Percentiles rank a stretch among this genome's conserved stretches.
phyloP scores from a whole-genome alignment of 2,888 invertebrate species.

The Elegia similella region DNA sequence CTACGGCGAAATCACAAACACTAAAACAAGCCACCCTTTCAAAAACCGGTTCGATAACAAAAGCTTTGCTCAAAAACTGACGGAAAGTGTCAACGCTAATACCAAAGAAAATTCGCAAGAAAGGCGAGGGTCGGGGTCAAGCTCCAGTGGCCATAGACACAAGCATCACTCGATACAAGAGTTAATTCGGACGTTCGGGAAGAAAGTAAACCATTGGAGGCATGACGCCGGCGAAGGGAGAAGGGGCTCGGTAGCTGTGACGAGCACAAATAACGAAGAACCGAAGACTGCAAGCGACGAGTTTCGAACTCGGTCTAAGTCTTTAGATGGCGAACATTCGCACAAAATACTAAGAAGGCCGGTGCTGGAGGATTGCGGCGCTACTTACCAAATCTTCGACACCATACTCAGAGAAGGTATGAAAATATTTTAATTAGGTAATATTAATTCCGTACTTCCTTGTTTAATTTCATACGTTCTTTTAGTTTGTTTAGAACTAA shows the following conservation, averaged over 20 bases:
- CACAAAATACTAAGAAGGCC: slow-evolving; percentile 58
- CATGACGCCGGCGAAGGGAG: slow-evolving; percentile 77
- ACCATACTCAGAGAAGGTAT: slow-evolving; percentile 84
- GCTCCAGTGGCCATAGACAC: slow-evolving; percentile 60
- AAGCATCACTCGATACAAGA: slow-evolving; percentile 89
- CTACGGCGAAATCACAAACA: slow-evolving; percentile 72
- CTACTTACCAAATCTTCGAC: slow-evolving; percentile 91
- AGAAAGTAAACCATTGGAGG: slow-evolving; percentile 88
- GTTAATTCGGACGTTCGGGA: slow-evolving; percentile 87
- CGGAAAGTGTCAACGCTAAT: slow-evolving; percentile 46
- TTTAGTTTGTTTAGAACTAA: too few relatives aligned
- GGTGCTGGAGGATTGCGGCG: slow-evolving; percentile 87
- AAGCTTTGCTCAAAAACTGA: slow-evolving; percentile 68
- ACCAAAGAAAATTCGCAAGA: slow-evolving; percentile 48
- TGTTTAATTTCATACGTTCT: too few relatives aligned
- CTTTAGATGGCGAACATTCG: slow-evolving; percentile 84
- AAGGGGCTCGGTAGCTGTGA: slow-evolving; percentile 66
- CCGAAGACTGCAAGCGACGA: slow-evolving; percentile 77
- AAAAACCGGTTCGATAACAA: slow-evolving; percentile 64
- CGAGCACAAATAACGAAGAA: slow-evolving; percentile 72
- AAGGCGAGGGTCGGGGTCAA: slow-evolving; percentile 64
- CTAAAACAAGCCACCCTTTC: slow-evolving; percentile 53
- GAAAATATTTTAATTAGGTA: neutral
- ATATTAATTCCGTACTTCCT: too few relatives aligned
- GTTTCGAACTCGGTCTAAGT: slow-evolving; percentile 89